These are phyloP conservation scores for Melanerpes aurifrons DNA, from an alignment of 2,113 vertebrate species.

Conservation along the genomic window DNA sequence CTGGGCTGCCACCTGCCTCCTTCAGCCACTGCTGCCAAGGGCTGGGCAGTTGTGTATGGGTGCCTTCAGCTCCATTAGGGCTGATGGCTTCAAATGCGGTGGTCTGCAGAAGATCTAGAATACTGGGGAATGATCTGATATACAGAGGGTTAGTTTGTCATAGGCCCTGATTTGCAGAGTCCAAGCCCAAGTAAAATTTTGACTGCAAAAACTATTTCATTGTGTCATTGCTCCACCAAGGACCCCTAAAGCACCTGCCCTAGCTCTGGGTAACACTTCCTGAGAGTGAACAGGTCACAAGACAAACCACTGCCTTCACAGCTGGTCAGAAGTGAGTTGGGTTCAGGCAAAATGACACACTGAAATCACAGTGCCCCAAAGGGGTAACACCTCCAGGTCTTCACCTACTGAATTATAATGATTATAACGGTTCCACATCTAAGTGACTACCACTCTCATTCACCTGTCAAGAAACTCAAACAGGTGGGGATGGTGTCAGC, in stretches of 20 bases:
- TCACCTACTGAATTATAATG: background rate
- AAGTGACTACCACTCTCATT: too few species aligned
- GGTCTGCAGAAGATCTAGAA: background rate
- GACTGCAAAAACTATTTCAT: background rate
- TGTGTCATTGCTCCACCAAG: accelerated
- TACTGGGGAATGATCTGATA: background rate
- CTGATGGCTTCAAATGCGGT: background rate
- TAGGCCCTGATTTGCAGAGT: background rate
- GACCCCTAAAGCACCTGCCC: background rate
- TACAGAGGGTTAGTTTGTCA: background rate
- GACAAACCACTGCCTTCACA: background rate
- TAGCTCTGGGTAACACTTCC: background rate
- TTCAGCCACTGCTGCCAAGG: background rate
- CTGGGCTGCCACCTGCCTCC: background rate
- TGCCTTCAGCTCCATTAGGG: background rate
- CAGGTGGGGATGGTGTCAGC: accelerated
- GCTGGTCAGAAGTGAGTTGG: background rate
- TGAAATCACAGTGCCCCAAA: background rate
- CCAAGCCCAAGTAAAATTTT: background rate
- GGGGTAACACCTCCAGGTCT: accelerated
- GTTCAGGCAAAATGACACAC: background rate
- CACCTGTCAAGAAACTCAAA: background rate
- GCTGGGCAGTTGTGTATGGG: too few species aligned
- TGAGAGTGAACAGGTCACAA: background rate
- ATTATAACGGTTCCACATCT: background rate